Conservation (phyloP, 2,113 vertebrate species). For the Halichoeres trimaculatus region DNA sequence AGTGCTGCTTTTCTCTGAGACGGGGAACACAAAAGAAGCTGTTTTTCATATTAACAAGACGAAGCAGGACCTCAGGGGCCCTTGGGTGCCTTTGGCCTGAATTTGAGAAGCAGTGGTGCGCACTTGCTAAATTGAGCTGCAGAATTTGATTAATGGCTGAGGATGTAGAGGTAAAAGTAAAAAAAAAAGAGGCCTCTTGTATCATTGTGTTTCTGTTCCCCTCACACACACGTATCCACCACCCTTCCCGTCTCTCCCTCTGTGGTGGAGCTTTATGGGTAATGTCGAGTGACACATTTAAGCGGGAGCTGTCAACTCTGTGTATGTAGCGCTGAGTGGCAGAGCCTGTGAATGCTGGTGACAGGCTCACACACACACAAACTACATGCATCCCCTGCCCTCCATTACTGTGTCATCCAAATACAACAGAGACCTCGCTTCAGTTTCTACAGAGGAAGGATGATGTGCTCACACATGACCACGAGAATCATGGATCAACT, state of each 20-base stretch:
- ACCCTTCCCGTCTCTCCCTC: slow-evolving; percentile 29
- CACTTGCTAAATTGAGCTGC: background rate
- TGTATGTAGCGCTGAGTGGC: slow-evolving; percentile 76
- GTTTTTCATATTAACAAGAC: slow-evolving; percentile 15
- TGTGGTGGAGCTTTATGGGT: slow-evolving; percentile 65
- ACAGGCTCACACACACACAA: slow-evolving; percentile 48
- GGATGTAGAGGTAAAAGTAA: slow-evolving; percentile 12
- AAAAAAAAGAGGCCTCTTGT: background rate
- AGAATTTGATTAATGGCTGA: slow-evolving; percentile 18
- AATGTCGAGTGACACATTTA: slow-evolving; percentile 83
- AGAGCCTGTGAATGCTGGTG: slow-evolving; percentile 63
- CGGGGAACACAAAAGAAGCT: slow-evolving; percentile 3
- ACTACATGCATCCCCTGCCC: slow-evolving; percentile 43
- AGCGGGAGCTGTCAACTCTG: slow-evolving; percentile 77
- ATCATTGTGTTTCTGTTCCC: slow-evolving; percentile 13
- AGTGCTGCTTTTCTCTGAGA: background rate
- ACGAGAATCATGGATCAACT: slow-evolving; percentile 16
- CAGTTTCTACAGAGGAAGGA: slow-evolving; percentile 44
- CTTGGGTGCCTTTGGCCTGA: background rate
- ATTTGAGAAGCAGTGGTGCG: slow-evolving; percentile 8
- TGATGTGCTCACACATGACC: slow-evolving; percentile 23
- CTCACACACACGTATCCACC: background rate
- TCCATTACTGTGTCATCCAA: slow-evolving; percentile 55
- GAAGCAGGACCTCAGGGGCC: slow-evolving; percentile 1
- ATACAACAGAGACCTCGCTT: slow-evolving; percentile 50